Evolutionary conservation across 2,113 vertebrate genomes (phyloP), one percentile per base, ranked within the genome.

Genomic region (Clinocottus analis): DNA sequence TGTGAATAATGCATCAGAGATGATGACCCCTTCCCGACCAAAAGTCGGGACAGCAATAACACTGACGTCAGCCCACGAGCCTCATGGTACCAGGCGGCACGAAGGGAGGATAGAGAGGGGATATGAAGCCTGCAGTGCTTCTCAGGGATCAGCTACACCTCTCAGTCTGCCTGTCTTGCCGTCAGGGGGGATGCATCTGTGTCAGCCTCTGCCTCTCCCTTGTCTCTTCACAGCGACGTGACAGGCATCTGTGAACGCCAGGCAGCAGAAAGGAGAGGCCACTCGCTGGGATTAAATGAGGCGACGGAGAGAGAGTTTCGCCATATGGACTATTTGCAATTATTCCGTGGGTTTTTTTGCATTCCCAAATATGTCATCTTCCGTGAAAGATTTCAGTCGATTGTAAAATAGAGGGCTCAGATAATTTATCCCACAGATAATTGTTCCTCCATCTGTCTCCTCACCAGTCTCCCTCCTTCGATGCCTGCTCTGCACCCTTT

Each of bases 1-100:
- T 76, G 78, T 93, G 90, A 93, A 91, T 91, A 87, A 93, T 93
- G 86, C 86, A 92, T 89, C 65, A 85, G 86, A 87, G 79, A 80
- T 55, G 83, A 87, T 90, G 89, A 88, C 90, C 89, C 87, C 73
- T 72, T 80, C 73, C 87, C 75, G 90, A 83, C 85, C 88, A 87
- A 73, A 65, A 84, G 89, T 86, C 69, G 51, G 89, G 90, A 91
- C 89, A 87, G 85, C 90, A 92, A 91, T 89, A 90, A 90, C 85
- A 85, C 80, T 92, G 90, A 92, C 85, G 89, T 93, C 90, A 90
- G 65, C 33, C 29, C 63, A 2, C 47, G 59, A 75, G 72, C 72
- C 75, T 83, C 55, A 0, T 33, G 63, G 80, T 64, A 78, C 56
- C 81, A 82, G 79, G 37, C 75, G 25, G 62, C 80, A 77, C 10